Base-by-base conservation (phyloP, 2,113 vertebrate genomes). In the Atlantisia rogersi region DNA sequence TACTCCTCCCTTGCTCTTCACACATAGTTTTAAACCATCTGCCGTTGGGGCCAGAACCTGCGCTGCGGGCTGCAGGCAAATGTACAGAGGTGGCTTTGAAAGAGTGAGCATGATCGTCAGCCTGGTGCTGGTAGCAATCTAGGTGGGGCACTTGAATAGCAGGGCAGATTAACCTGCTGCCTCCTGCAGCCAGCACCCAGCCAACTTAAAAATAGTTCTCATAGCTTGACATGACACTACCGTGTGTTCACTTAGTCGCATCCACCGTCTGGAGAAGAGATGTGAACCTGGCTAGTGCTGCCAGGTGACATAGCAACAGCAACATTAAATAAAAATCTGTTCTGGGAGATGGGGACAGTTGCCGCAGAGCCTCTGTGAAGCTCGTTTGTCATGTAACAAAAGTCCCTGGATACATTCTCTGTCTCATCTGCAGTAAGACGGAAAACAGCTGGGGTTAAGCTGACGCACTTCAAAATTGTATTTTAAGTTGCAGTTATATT, bases 101-200 rank as follows among this genome's bases (percentile, higher is more conserved):
- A 35, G 0, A 2, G 29, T 0, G 0, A 50, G 29, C 0, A 3
- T 7, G 4, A 19, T 42, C 14, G 1, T 73, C 10, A 7, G 6
- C 2, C 24, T 21, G 29, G 35, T 53, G 50, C 83, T 74, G 31
- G 40, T 17, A 24, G 58, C 48, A 22, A 2, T 6, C 0, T 0
- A 39, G 31, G 19, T 44, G 16, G 32, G 35, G 58, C 31, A 5
- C 40, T 9, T 46, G 65, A 63, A 21, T 11, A 56, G n/a, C 70
- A 46, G 58, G 37, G 32, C 39, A 56, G 82, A 21, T 42, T 70
- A 42, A 56, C 35, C 39, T 53, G 55, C 64, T 44, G n/a, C 46
- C 25, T 73, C 37, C 60, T 84, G 56, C 39, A 59, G 74, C 56
- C 83, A 60, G 39, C 28, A 39, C 12, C 25, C 11, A 6, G 22